Percentiles rank a stretch among this genome's conserved stretches.
Evolutionary conservation across 2,888 invertebrate genomes (phyloP).

Genomic region (Allolobophora icterica): DNA sequence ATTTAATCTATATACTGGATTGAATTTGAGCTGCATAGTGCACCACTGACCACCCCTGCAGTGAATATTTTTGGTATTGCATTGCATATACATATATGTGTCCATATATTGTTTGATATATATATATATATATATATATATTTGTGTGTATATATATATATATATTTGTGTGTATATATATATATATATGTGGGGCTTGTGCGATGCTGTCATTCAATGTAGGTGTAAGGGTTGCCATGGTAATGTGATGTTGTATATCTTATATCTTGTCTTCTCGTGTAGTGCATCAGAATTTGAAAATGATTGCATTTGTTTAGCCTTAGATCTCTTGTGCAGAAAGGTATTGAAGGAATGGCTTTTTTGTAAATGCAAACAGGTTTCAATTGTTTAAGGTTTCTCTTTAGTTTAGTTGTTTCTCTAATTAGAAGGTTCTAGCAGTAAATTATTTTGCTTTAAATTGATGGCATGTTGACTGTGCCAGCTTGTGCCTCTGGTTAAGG

Average conservation of each 20-base stretch:
- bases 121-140: too few species aligned
- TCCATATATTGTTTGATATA: too few species aligned
- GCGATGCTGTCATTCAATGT: not conserved
- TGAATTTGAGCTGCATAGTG: not conserved
- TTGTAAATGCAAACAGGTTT: not conserved
- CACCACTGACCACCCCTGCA: too few species aligned
- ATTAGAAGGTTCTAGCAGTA: not conserved
- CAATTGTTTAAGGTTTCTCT: not conserved
- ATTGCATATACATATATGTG: not conserved
- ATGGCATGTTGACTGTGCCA: not conserved
- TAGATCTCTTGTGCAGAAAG: not conserved
- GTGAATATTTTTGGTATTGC: not conserved
- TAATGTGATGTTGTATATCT: not conserved
- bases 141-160: too few species aligned
- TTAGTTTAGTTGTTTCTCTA: not conserved
- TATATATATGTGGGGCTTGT: too few species aligned
- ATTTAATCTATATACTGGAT: not conserved
- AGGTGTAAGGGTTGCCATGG: not conserved
- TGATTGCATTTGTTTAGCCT: not conserved
- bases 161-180: not conserved
- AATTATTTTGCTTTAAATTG: not conserved
- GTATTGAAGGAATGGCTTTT: not conserved
- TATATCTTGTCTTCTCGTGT: conserved; percentile 17
- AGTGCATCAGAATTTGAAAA: not conserved
- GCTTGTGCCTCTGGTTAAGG: not conserved